A percentile compares a stretch with the other conserved stretches of the same genome.
phyloP scores from a whole-genome alignment of 1,140 invertebrate species.

The Procambarus clarkii region DNA sequence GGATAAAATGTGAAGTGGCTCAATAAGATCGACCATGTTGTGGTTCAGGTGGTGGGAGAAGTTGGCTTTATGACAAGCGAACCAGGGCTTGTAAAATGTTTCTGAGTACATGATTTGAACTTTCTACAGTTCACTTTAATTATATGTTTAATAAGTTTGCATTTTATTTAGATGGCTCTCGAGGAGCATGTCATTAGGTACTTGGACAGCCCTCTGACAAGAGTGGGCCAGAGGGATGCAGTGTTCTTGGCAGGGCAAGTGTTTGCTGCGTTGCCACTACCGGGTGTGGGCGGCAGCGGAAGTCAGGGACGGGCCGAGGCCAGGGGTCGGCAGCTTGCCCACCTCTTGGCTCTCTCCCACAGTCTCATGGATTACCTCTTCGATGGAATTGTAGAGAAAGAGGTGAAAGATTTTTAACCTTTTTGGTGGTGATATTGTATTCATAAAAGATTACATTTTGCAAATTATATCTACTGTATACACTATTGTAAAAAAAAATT shows the following conservation, averaged over 20 bases:
- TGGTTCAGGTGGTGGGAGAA: no score
- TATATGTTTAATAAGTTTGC: background rate
- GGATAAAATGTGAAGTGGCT: no score
- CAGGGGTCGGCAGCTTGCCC: constrained; percentile 21
- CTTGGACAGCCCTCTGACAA: constrained; percentile 14
- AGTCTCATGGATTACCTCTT: constrained; percentile 41
- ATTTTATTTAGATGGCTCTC: background rate
- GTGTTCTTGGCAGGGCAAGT: constrained; percentile 6
- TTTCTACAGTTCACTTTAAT: no score
- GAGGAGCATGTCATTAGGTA: constrained; percentile 29
- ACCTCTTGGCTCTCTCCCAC: constrained; percentile 30
- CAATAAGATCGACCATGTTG: no score
- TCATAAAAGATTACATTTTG: background rate
- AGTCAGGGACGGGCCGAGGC: constrained; percentile 23
- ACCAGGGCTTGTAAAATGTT: no score
- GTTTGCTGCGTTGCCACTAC: constrained; percentile 38
- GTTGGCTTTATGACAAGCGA: no score
- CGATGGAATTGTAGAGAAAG: constrained; percentile 43
- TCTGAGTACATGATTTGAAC: no score
- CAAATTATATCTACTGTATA: background rate
- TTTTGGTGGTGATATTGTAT: background rate
- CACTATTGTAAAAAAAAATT: background rate
- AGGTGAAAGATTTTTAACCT: constrained; percentile 16
- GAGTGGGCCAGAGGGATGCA: background rate
- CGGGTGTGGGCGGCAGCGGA: constrained; percentile 23